phyloP scores from a whole-genome alignment of 2,888 invertebrate species.

The Dioctria linearis region DNA sequence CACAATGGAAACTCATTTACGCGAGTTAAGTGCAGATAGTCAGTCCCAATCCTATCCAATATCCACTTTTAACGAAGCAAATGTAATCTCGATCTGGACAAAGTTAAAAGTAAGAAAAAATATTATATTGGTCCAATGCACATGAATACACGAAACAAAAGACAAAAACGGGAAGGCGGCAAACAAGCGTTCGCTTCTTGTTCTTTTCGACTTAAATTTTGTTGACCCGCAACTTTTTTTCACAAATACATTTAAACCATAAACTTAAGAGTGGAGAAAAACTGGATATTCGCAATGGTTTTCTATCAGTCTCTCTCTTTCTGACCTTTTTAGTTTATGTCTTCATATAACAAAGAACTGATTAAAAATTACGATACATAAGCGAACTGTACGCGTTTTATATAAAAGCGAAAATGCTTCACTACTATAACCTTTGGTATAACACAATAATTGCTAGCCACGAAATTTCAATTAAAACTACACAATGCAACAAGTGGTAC shows the following conservation, averaged over 20 bases:
- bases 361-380: conserved; percentile 42
- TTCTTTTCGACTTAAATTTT: conserved; percentile 53
- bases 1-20: conserved; percentile 45
- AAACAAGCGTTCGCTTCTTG: conserved; percentile 49
- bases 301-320: conserved; percentile 49
- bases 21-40: conserved; percentile 39
- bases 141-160: conserved; percentile 54
- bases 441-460: conserved; percentile 31
- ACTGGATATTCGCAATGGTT: conserved; percentile 56
- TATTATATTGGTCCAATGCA: conserved; percentile 55
- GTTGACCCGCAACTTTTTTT: conserved; percentile 58
- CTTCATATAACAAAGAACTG: conserved; percentile 36
- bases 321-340: background rate
- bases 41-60: conserved; percentile 35
- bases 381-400: background rate
- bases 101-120: conserved; percentile 26
- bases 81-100: conserved; percentile 13
- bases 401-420: conserved; percentile 43
- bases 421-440: conserved; percentile 35
- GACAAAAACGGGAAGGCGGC: conserved; percentile 52
- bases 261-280: conserved; percentile 42
- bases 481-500: conserved; percentile 44
- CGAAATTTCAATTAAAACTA: conserved; percentile 42
- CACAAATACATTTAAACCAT: conserved; percentile 50
- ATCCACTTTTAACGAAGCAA: conserved; percentile 40